phyloP scores from a whole-genome alignment of 2,797 vertebrate genomes.

The Myotis findleyi region DNA sequence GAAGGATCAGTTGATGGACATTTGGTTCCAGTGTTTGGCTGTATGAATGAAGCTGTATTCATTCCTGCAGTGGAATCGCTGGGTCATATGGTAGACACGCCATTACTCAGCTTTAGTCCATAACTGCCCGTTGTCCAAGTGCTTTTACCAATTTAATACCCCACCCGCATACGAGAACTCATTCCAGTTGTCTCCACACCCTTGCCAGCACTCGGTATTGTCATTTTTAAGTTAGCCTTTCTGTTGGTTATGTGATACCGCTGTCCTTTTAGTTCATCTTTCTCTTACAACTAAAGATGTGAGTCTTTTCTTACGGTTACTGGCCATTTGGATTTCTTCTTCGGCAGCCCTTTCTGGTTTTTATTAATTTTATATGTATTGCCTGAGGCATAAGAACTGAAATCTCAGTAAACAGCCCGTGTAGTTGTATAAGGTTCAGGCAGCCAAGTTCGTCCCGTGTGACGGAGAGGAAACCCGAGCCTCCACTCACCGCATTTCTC shows the following conservation, averaged over 20 bases:
- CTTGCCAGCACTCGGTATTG: not conserved
- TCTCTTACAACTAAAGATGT: not conserved
- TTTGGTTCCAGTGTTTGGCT: not conserved
- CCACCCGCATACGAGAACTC: not conserved
- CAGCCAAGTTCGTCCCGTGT: not conserved
- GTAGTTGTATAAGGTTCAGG: not conserved
- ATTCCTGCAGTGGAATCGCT: not conserved
- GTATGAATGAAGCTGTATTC: not conserved
- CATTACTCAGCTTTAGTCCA: not conserved
- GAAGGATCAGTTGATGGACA: not conserved
- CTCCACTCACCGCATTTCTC: not conserved
- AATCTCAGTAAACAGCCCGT: not conserved
- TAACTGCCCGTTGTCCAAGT: not conserved
- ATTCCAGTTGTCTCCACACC: not conserved
- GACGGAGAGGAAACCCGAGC: not conserved
- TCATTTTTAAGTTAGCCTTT: not conserved
- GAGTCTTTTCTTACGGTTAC: not conserved
- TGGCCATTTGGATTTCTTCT: not conserved
- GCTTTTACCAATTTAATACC: not conserved
- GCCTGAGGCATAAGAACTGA: not conserved
- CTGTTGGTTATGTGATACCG: not conserved
- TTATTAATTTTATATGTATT: not conserved
- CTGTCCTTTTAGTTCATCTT: not conserved
- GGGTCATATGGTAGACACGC: not conserved
- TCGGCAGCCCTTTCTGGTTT: not conserved